Conservation (phyloP, 2,113 vertebrate genomes). For the Pycnonotus jocosus region DNA sequence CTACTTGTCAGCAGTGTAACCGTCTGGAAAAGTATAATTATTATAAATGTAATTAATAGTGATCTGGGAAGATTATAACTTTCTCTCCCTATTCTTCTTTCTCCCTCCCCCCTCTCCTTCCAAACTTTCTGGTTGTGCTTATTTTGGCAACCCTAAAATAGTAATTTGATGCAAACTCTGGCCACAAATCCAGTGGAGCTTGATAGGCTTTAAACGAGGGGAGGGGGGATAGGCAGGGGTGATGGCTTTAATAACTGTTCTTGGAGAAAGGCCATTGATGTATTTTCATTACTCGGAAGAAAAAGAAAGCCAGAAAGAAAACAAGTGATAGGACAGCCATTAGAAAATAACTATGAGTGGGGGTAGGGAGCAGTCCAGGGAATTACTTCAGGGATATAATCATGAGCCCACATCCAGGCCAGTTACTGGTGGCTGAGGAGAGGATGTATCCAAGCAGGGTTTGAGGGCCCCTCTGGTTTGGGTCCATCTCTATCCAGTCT, state of each 20-base stretch:
- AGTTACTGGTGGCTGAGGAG: conserved; percentile 10
- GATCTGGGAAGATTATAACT: conserved; percentile 62
- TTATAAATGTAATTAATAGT: conserved; percentile 55
- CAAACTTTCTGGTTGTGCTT: conserved; percentile 40
- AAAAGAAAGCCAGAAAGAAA: conserved; percentile 60
- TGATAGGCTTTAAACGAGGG: conserved; percentile 41
- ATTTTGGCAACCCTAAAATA: conserved; percentile 51
- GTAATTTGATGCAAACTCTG: conserved; percentile 41
- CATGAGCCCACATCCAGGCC: conserved; percentile 47
- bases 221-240: conserved; percentile 12
- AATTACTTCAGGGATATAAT: conserved; percentile 60
- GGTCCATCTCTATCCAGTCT: not conserved
- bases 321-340: conserved; percentile 58
- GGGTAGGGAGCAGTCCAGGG: conserved; percentile 13
- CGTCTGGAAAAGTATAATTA: conserved; percentile 1
- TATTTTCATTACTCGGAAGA: conserved; percentile 45
- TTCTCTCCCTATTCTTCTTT: conserved; percentile 32
- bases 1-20: conserved; percentile 13
- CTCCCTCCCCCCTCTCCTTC: not conserved
- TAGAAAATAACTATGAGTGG: conserved; percentile 52
- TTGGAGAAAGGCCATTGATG: conserved; percentile 50
- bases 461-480: conserved; percentile 16
- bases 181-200: conserved; percentile 53
- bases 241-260: conserved; percentile 35
- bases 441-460: not conserved